Base-by-base conservation (phyloP, 2,888 invertebrate species). In the Micoletzkya japonica region DNA sequence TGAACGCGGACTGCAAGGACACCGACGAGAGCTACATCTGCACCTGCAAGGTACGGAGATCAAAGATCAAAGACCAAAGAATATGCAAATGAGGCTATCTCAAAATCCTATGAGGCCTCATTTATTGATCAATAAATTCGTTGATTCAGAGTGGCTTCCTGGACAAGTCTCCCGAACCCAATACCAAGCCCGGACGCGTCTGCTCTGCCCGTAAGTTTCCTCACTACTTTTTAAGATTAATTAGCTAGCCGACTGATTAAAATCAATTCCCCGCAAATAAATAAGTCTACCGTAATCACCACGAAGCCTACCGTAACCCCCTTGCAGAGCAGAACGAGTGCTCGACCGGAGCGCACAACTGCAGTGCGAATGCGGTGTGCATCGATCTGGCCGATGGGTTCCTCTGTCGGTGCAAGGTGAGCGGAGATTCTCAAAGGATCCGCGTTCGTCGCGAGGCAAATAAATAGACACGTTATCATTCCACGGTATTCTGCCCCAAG, bases 341-440 rank as follows among this genome's bases (percentile, higher is more conserved):
- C 81, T 89, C 91, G 79, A 88, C 89, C 0, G 90, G 91, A 81
- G 91, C 90, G 87, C 92, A 94, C 85, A 94, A 95, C 85, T 95
- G 95, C 81, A 93, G 93, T 0, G 90, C 90, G 72, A 90, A 92
- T 81, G 91, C 94, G 0, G 90, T 91, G 52, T 95, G 94, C 85
- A 92, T 94, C 87, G 94, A 95, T 86, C 87, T 93, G 6, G 90
- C 91, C 4, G 94, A 94, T 4, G 92, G 93, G 0, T 95, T 93
- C 86, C 92, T 93, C 0, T 95, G 94, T 86, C 91, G 92, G 79
- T 94, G 94, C 61, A 58, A 67, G 57, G 67, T 67, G 6, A 34
- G 14, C 50, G 50, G 24, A 39, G 17, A 44, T 10, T 44, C 7
- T 54, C 7, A 54, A 10, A 54, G 54, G 24, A 44, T 14, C 59